These are phyloP conservation scores for Eupelmus urozonus DNA, from an alignment of 2,888 invertebrate genomes.

Conservation along the genomic window DNA sequence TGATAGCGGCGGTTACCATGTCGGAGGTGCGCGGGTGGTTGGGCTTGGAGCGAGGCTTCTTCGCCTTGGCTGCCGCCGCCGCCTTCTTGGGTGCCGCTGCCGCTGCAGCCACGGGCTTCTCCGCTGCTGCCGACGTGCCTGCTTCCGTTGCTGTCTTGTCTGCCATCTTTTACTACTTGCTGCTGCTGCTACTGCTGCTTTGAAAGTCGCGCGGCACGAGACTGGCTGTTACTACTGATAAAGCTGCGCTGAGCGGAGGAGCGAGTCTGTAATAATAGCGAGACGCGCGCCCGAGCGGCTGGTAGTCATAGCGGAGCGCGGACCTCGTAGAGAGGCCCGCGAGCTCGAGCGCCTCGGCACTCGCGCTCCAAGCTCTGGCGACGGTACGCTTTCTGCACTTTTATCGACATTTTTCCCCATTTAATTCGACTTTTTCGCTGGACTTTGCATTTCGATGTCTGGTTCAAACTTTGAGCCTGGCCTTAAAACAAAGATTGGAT, in stretches of 20 bases:
- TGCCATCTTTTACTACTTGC: neutral
- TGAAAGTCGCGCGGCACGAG: too few relatives aligned
- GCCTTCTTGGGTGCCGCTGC: slow-evolving; percentile 29
- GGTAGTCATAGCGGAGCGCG: slow-evolving; percentile 63
- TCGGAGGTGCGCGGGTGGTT: slow-evolving; percentile 78
- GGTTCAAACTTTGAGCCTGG: slow-evolving; percentile 27
- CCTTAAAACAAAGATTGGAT: neutral
- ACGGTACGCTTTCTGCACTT: slow-evolving; percentile 54
- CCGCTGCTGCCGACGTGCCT: neutral
- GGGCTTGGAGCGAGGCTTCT: slow-evolving; percentile 63
- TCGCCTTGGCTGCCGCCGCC: slow-evolving; percentile 36
- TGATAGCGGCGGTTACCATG: slow-evolving; percentile 81
- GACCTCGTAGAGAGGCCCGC: slow-evolving; percentile 68
- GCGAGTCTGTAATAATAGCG: neutral
- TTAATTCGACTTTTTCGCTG: neutral
- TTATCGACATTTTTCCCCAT: slow-evolving; percentile 8
- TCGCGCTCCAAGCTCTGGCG: slow-evolving; percentile 40
- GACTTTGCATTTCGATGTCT: neutral
- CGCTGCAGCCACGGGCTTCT: slow-evolving; percentile 12
- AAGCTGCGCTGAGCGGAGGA: neutral
- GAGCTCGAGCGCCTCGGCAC: slow-evolving; percentile 52
- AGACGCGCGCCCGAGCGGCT: neutral
- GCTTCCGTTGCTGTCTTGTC: slow-evolving; percentile 18
- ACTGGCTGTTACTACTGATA: neutral
- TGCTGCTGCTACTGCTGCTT: neutral